Percentiles rank a stretch among this genome's conserved stretches.
These are phyloP conservation scores for Idaea straminata DNA, from an alignment of 2,888 invertebrate species.

Conservation along the genomic window DNA sequence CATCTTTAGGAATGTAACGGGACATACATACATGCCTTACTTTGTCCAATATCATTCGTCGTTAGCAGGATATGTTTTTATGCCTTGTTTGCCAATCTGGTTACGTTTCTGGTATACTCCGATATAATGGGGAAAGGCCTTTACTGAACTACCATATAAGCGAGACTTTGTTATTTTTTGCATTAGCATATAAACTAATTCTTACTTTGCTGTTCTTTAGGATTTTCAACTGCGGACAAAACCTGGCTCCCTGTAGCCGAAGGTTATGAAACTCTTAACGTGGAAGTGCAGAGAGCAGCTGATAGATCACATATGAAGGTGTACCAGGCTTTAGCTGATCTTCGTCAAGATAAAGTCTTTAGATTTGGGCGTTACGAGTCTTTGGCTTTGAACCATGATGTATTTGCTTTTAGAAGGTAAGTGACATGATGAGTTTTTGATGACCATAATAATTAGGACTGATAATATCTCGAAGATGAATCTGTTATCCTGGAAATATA, in stretches of 20 bases:
- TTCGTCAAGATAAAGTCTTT: slow-evolving; percentile 77
- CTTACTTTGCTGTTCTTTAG: slow-evolving; percentile 41
- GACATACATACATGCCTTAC: no score
- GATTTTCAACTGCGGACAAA: slow-evolving; percentile 79
- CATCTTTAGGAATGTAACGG: no score
- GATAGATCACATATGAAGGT: slow-evolving; percentile 81
- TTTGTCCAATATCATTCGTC: no score
- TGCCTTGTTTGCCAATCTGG: no score
- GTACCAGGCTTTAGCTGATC: slow-evolving; percentile 78
- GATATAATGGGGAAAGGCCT: no score
- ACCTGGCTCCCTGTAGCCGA: slow-evolving; percentile 86
- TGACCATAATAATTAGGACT: no score
- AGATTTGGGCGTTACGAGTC: slow-evolving; percentile 77
- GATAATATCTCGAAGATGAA: no score
- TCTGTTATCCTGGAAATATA: no score
- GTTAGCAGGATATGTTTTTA: no score
- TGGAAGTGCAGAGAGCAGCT: slow-evolving; percentile 71
- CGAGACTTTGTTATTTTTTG: no score
- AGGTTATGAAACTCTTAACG: slow-evolving; percentile 81
- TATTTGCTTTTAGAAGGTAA: slow-evolving; percentile 80
- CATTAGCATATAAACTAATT: neutral
- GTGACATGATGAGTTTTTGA: neutral
- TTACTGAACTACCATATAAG: no score
- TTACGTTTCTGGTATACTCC: no score
- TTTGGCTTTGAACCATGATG: slow-evolving; percentile 72